Base-by-base conservation (phyloP, 1,140 invertebrate genomes). In the Acyrthosiphon pisum region DNA sequence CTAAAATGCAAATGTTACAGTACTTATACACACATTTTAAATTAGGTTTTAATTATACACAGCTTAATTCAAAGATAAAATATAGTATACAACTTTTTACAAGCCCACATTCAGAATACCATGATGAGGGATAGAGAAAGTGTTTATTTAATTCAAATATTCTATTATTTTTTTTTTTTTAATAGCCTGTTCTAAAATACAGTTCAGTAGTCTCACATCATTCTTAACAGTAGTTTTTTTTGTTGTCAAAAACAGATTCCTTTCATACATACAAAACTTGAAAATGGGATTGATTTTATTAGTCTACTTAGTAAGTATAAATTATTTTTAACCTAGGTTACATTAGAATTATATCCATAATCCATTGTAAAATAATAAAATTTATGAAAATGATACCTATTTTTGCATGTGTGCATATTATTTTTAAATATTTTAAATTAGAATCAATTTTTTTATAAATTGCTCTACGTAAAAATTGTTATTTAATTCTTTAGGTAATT, bases 71-170 rank as follows among this genome's bases (percentile, higher is more conserved):
- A 60, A 30, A 44, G 89, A 90, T 90, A 68, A 90, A 37, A 23
- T 90, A 30, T 30, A 90, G 22, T 48, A 89, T 89, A 56, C 4
- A 53, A 37, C 26, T 22, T 68, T 68, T 90, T 44, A 90, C 11
- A 84, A 53, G 91, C 91, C 91, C 91, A n/a, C 91, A 93, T 93
- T n/a, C n/a, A 93, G 9, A 86, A 86, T 86, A 93, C 91, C 91
- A 86, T n/a, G 81, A 93, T 93, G 48, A 53, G 91, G 91, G 91
- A 86, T 86, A 93, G 68, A 86, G 91, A 93, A 93, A 93, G 76
- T 93, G 37, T 44, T 46, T 44, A 60, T 68, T 90, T 90, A 68
- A 90, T 44, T 44, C 26, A 68, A 41, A 30, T 60, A n/a, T 56
- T 89, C 46, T 26, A 89, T 6, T 89, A 89, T 0, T 89, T 90